Conservation (phyloP, 2,888 invertebrate species). For the Anarsia innoxiella region DNA sequence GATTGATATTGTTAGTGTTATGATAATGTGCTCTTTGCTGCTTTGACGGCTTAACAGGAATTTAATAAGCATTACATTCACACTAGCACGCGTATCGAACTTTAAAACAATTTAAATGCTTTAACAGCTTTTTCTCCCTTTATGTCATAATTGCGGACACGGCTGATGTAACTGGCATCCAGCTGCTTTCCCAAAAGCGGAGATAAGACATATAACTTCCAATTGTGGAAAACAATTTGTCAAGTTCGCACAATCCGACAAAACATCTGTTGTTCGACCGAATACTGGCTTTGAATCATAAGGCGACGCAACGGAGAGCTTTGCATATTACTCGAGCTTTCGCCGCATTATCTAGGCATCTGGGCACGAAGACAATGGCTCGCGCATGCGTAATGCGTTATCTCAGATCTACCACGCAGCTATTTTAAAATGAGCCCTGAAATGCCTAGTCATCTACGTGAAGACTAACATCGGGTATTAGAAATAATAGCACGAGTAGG, state of each 20-base stretch:
- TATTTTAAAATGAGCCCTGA: constrained; percentile 4
- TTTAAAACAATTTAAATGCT: too few relatives aligned
- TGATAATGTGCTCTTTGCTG: constrained; percentile 7
- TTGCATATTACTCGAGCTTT: constrained; percentile 48
- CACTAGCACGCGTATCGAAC: too few relatives aligned
- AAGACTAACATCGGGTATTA: too few relatives aligned
- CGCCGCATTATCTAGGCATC: constrained; percentile 52
- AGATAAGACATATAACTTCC: background rate
- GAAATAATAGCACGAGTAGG: too few relatives aligned
- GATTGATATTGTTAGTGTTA: constrained; percentile 7
- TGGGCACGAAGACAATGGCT: constrained; percentile 62
- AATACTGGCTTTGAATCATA: constrained; percentile 30
- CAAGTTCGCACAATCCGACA: constrained; percentile 9
- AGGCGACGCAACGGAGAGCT: constrained; percentile 40
- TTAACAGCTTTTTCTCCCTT: too few relatives aligned
- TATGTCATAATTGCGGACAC: too few relatives aligned
- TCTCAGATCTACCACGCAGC: constrained; percentile 44
- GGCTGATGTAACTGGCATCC: constrained; percentile 2
- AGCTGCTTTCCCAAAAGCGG: background rate
- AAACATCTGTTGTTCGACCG: constrained; percentile 10
- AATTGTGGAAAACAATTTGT: background rate
- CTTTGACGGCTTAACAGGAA: background rate
- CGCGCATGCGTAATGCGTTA: constrained; percentile 72
- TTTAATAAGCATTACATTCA: too few relatives aligned
- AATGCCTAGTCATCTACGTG: background rate